Percentiles rank a stretch among this genome's conserved stretches.
phyloP scores from a whole-genome alignment of 2,888 invertebrate species.

The Drosophila subsilvestris region DNA sequence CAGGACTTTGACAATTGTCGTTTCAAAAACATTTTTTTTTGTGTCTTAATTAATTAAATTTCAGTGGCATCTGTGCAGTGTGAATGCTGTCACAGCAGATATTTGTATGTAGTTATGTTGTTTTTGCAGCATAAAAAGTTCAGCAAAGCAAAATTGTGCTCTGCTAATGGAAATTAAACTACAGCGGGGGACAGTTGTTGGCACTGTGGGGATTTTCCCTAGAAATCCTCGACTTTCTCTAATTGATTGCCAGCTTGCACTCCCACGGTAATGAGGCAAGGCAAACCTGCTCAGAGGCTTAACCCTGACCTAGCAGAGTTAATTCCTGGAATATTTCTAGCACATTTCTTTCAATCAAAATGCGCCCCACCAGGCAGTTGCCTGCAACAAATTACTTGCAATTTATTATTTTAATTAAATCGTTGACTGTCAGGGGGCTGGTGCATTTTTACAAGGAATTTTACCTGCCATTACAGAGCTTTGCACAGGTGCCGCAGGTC shows the following conservation, averaged over 20 bases:
- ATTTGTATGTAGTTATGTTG: constrained; percentile 7
- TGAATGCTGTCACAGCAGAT: constrained; percentile 1
- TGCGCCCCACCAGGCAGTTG: not conserved
- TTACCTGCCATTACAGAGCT: constrained; percentile 24
- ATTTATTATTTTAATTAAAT: constrained; percentile 77
- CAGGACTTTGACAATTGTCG: constrained; percentile 13
- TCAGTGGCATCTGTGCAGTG: constrained; percentile 5
- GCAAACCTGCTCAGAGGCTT: not conserved
- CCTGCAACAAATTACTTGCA: constrained; percentile 56
- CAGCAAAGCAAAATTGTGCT: too few species aligned
- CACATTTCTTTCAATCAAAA: constrained; percentile 1
- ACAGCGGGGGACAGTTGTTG: not conserved
- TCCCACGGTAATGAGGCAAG: not conserved
- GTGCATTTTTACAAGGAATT: constrained; percentile 57
- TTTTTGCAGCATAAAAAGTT: not conserved
- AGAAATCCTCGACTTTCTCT: not conserved
- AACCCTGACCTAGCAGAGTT: not conserved
- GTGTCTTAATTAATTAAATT: constrained; percentile 38
- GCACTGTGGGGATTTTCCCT: not conserved
- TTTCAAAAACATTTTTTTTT: constrained; percentile 23
- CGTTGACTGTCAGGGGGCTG: constrained; percentile 42
- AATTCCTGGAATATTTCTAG: not conserved
- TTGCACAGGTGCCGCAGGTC: constrained; percentile 33
- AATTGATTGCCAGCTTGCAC: too few species aligned
- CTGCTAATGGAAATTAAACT: not conserved